phyloP scores from a whole-genome alignment of 2,113 vertebrate species.

The Pelobates fuscus region DNA sequence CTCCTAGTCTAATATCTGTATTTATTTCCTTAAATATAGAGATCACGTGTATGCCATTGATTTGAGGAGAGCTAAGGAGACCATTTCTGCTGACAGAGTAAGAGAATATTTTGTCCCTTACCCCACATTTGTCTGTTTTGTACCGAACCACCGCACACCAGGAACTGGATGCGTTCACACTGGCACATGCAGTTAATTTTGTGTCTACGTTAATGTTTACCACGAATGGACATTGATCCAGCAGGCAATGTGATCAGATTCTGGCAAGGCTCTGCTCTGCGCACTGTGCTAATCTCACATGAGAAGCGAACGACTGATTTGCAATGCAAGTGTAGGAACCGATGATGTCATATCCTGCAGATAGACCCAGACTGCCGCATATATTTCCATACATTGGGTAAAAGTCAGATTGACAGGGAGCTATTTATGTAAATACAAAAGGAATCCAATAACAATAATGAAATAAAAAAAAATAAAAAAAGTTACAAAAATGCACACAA shows the following conservation, averaged over 20 bases:
- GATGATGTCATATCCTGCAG: neutral
- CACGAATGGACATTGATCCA: too few species aligned
- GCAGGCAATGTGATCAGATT: too few species aligned
- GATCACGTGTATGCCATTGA: slow-evolving; percentile 90
- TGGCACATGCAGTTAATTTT: too few species aligned
- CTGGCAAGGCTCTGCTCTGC: neutral
- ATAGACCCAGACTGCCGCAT: neutral
- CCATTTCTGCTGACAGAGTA: slow-evolving; percentile 82
- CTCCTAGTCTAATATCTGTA: neutral
- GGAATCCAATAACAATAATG: too few species aligned
- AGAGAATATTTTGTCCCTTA: slow-evolving; percentile 37
- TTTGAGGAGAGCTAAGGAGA: slow-evolving; percentile 72
- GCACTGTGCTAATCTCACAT: neutral
- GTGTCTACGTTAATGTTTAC: too few species aligned
- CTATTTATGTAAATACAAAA: neutral
- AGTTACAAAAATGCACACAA: too few species aligned
- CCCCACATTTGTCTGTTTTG: too few species aligned
- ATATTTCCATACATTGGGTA: neutral
- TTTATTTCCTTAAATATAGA: slow-evolving; percentile 58
- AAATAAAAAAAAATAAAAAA: too few species aligned
- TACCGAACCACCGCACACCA: too few species aligned
- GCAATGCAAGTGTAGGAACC: neutral
- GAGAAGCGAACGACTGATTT: neutral
- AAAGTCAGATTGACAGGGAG: neutral
- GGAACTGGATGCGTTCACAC: too few species aligned